phyloP scores from a whole-genome alignment of 2,797 vertebrate species.

The Pseudotriccus pelzelni region DNA sequence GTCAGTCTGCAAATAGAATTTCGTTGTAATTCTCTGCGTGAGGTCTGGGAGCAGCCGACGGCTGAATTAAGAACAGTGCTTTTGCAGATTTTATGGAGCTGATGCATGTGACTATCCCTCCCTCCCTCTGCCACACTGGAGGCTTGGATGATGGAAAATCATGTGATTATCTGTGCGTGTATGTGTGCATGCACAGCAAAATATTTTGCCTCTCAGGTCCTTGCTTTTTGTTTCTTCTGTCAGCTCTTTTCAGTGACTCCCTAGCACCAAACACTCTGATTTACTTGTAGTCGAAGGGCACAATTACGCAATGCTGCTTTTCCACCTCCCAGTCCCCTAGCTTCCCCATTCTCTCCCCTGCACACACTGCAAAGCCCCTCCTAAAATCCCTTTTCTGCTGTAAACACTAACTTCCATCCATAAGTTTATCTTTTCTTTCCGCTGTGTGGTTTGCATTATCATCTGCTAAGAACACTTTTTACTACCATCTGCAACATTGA shows the following conservation, averaged over 20 bases:
- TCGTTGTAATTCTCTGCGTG: conserved; percentile 39
- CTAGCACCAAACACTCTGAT: not conserved
- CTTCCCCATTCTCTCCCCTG: not conserved
- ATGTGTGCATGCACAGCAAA: not conserved
- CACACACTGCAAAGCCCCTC: not conserved
- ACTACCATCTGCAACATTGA: not conserved
- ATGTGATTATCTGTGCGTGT: not conserved
- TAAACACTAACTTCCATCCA: not conserved
- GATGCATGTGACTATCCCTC: not conserved
- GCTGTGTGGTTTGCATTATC: not conserved
- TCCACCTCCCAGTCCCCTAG: not conserved
- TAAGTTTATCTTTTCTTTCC: not conserved
- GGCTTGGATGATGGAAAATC: not conserved
- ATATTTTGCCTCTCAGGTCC: not conserved
- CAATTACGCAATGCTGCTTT: not conserved
- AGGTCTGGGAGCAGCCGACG: conserved; percentile 47
- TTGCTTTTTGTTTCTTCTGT: not conserved
- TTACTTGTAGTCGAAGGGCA: not conserved
- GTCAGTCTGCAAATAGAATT: conserved; percentile 58
- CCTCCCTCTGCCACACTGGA: conserved; percentile 27
- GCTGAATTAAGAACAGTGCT: conserved; percentile 44
- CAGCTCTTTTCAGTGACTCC: not conserved
- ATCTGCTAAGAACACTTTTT: not conserved
- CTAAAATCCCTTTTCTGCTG: not conserved
- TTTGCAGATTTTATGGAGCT: conserved; percentile 58